A percentile compares a stretch with the other conserved stretches of the same genome.
phyloP scores from a whole-genome alignment of 2,797 vertebrate species.

The Coregonus ussuriensis region DNA sequence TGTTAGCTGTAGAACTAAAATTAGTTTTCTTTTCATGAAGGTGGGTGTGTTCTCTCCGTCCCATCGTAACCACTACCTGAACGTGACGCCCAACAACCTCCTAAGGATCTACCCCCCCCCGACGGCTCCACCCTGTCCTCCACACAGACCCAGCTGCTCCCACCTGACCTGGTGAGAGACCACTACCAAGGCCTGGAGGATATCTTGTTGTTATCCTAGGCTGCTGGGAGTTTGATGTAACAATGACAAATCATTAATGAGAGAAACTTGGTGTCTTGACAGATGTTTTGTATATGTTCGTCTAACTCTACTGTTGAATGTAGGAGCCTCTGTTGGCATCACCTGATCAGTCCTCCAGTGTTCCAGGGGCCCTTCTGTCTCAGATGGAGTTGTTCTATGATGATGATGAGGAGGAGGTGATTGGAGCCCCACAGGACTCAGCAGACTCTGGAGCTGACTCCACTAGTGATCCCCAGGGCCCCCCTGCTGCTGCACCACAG shows the following conservation, averaged over 20 bases:
- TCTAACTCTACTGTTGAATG: not conserved
- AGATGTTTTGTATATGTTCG: not conserved
- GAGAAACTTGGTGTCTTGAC: not conserved
- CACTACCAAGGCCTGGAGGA: no score
- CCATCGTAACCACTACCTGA: constrained; percentile 96
- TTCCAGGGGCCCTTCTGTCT: constrained; percentile 59
- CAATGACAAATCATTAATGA: constrained; percentile 24
- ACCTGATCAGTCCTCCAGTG: constrained; percentile 2
- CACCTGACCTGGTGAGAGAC: constrained; percentile 59
- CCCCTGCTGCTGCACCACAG: constrained; percentile 20
- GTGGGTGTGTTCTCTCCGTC: constrained; percentile 96
- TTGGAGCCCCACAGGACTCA: not conserved
- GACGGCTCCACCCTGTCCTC: constrained; percentile 60
- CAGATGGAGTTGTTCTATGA: constrained; percentile 77
- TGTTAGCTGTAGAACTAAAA: constrained; percentile 11
- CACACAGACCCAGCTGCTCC: constrained; percentile 41
- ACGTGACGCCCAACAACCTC: constrained; percentile 93
- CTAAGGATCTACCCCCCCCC: constrained; percentile 80
- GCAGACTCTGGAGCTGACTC: constrained; percentile 8
- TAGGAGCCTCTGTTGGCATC: constrained; percentile 52
- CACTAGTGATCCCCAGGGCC: constrained; percentile 20
- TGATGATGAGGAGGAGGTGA: constrained; percentile 51
- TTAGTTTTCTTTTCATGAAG: constrained; percentile 59
- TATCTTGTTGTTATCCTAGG: not conserved
- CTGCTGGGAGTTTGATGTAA: constrained; percentile 27